Conservation (phyloP, 2,113 vertebrate genomes). For the Aldabrachelys gigantea region DNA sequence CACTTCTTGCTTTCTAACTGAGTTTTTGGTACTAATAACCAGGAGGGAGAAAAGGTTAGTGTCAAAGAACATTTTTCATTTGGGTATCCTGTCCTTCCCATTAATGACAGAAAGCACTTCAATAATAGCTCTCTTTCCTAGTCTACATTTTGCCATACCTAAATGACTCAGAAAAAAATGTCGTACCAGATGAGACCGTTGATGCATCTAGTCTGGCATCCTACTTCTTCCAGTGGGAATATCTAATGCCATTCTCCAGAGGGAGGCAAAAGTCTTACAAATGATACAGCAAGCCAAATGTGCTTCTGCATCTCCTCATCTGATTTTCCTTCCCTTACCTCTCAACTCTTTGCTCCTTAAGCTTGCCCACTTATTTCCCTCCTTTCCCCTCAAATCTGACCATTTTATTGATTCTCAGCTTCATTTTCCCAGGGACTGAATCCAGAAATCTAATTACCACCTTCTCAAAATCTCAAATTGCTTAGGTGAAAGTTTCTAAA, state of each 20-base stretch:
- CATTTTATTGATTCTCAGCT: neutral
- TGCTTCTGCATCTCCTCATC: neutral
- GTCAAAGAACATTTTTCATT: neutral
- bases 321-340: neutral
- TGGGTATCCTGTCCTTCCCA: neutral
- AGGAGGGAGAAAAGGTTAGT: neutral
- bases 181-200: neutral
- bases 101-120: neutral
- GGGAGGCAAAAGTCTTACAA: neutral
- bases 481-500: neutral
- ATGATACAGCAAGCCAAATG: fast-evolving
- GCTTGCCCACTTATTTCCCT: neutral
- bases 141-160: neutral
- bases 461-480: neutral
- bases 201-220: neutral
- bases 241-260: neutral
- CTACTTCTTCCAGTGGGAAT: neutral
- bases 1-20: neutral
- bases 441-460: neutral
- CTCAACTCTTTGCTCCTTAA: neutral
- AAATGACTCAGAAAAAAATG: fast-evolving
- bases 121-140: neutral
- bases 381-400: neutral
- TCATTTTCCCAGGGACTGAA: neutral
- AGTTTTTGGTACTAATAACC: neutral